A percentile compares a stretch with the other conserved stretches of the same genome.
Conservation (phyloP, 2,888 invertebrate species). For the Sarcophaga carnaria region DNA sequence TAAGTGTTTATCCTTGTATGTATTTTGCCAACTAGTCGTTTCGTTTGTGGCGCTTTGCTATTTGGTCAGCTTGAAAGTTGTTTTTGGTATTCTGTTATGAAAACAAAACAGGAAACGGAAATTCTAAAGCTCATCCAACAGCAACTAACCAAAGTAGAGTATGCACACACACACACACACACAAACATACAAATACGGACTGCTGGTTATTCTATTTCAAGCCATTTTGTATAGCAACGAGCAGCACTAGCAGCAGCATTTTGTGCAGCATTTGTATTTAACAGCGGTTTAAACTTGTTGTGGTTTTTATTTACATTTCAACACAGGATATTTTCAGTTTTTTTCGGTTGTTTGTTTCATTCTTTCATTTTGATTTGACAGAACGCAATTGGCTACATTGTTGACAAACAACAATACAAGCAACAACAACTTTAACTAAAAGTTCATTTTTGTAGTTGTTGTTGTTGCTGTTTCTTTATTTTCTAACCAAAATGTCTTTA, state of each 20-base stretch:
- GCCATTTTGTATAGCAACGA: too few relatives aligned
- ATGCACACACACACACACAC: too few relatives aligned
- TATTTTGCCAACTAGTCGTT: too few relatives aligned
- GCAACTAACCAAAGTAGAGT: neutral
- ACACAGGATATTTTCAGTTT: slow-evolving; percentile 1
- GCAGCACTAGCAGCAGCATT: too few relatives aligned
- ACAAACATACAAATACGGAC: too few relatives aligned
- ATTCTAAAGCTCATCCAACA: slow-evolving; percentile 59
- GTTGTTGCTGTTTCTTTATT: slow-evolving; percentile 12
- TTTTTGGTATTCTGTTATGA: slow-evolving; percentile 37
- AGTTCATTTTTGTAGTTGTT: too few relatives aligned
- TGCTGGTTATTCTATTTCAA: too few relatives aligned
- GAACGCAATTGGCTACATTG: slow-evolving; percentile 64
- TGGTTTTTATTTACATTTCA: slow-evolving; percentile 67
- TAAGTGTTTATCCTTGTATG: neutral
- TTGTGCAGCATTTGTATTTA: slow-evolving; percentile 64
- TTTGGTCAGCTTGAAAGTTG: slow-evolving; percentile 61
- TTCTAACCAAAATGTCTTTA: slow-evolving; percentile 57
- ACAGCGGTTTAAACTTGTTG: slow-evolving; percentile 69
- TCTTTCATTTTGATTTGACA: slow-evolving; percentile 61
- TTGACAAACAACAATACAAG: slow-evolving; percentile 53
- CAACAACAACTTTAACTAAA: slow-evolving; percentile 12
- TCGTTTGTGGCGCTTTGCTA: slow-evolving; percentile 2
- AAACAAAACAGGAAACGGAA: slow-evolving; percentile 68
- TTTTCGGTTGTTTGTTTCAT: slow-evolving; percentile 6